phyloP scores from a whole-genome alignment of 2,888 invertebrate species.

The Diploptera punctata region DNA sequence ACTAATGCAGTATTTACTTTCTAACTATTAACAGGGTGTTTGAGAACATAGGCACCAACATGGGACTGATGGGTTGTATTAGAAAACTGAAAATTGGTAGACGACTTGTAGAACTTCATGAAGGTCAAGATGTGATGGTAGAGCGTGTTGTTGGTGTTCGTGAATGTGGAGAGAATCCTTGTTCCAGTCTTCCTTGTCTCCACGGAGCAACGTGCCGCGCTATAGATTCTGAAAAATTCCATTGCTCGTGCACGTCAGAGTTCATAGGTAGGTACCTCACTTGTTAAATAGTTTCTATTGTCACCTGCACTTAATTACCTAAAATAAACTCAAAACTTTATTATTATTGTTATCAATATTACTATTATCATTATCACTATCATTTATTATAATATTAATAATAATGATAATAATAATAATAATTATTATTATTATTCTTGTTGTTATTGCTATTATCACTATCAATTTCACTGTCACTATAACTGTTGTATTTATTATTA shows the following conservation, averaged over 20 bases:
- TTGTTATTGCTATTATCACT: no score
- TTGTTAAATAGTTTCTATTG: no score
- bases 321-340: no score
- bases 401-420: no score
- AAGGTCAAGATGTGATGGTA: slow-evolving; percentile 72
- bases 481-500: no score
- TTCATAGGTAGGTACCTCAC: slow-evolving; percentile 62
- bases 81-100: slow-evolving; percentile 81
- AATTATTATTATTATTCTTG: no score
- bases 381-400: no score
- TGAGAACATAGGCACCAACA: slow-evolving; percentile 81
- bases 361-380: no score
- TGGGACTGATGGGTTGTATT: slow-evolving; percentile 86
- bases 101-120: slow-evolving; percentile 72
- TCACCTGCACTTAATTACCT: no score
- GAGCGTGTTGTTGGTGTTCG: slow-evolving; percentile 70
- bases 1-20: no score
- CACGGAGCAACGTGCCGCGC: slow-evolving; percentile 65
- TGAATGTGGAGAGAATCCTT: slow-evolving; percentile 83
- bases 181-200: slow-evolving; percentile 79
- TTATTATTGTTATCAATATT: no score
- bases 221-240: slow-evolving; percentile 53
- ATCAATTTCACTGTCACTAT: no score
- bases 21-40: slow-evolving; percentile 70
- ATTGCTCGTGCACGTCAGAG: slow-evolving; percentile 63